Conservation (phyloP, 2,113 vertebrate species). For the Scomber japonicus region DNA sequence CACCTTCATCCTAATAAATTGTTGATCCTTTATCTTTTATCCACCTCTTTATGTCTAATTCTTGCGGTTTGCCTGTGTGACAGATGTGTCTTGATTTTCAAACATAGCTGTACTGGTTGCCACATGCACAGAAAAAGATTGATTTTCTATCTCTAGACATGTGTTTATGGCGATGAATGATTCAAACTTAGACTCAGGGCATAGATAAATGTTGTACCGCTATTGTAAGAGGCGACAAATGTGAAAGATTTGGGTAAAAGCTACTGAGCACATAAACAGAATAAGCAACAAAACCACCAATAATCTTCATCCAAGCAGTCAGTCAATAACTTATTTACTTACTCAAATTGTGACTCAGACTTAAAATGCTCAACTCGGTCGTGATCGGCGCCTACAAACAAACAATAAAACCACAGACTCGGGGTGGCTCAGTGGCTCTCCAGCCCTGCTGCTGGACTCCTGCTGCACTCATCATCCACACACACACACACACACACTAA, state of each 20-base stretch:
- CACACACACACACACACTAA: neutral
- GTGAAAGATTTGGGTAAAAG: too few relatives aligned
- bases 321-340: slow-evolving; percentile 61
- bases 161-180: too few relatives aligned
- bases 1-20: too few relatives aligned
- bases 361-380: slow-evolving; percentile 24
- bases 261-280: neutral
- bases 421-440: neutral
- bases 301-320: slow-evolving; percentile 28
- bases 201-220: neutral
- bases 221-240: too few relatives aligned
- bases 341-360: slow-evolving; percentile 49
- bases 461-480: neutral
- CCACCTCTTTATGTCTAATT: too few relatives aligned
- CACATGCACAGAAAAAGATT: neutral
- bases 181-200: neutral
- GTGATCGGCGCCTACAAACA: neutral
- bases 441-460: slow-evolving; percentile 13
- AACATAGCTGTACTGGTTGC: neutral
- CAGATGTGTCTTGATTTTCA: neutral
- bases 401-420: slow-evolving; percentile 23
- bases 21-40: too few relatives aligned
- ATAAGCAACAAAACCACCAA: neutral
- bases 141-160: too few relatives aligned
- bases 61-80: neutral